A percentile compares a stretch with the other conserved stretches of the same genome.
These are phyloP conservation scores for Papilio protenor DNA, from an alignment of 2,888 invertebrate species.

Conservation along the genomic window DNA sequence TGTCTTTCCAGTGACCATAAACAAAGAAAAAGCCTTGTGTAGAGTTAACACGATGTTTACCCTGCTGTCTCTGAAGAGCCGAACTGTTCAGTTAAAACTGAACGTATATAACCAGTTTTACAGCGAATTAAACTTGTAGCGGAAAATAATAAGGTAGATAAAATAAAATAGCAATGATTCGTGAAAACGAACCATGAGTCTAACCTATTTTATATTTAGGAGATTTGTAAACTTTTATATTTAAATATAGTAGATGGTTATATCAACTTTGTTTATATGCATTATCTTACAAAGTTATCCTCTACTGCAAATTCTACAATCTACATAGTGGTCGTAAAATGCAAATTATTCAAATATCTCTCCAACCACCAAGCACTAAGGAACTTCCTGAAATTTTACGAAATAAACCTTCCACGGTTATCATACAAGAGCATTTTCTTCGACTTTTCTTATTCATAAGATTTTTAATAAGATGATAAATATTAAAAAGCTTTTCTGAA, in stretches of 20 bases:
- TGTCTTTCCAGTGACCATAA: background rate
- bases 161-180: background rate
- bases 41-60: constrained; percentile 1
- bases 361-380: background rate
- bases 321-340: constrained; percentile 15
- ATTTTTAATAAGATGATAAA: background rate
- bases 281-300: constrained; percentile 1
- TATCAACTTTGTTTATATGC: background rate
- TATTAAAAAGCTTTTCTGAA: background rate
- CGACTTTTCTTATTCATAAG: background rate
- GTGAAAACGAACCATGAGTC: too few species aligned
- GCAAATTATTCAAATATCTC: constrained; percentile 22
- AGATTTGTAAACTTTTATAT: background rate
- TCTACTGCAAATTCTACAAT: background rate
- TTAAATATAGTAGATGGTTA: background rate
- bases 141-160: background rate
- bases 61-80: background rate
- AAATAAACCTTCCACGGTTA: background rate
- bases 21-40: background rate
- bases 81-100: too few species aligned
- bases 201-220: background rate
- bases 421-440: background rate
- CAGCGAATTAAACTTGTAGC: background rate
- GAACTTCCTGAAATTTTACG: constrained; percentile 8
- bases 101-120: too few species aligned